Conservation (phyloP, 2,113 vertebrate genomes). For the Tonatia bakeri region DNA sequence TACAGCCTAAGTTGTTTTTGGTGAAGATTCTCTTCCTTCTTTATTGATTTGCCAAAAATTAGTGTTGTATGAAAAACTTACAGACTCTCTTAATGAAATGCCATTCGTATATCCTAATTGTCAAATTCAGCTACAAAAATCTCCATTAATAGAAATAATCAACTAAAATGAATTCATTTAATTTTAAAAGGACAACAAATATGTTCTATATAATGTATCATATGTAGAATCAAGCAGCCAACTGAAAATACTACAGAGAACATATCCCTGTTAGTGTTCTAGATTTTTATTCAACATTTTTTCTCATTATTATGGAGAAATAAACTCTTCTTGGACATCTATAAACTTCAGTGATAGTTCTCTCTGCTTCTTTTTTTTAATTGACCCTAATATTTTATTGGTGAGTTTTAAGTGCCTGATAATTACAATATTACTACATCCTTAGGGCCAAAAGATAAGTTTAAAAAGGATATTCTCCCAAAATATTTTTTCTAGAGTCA, state of each 20-base stretch:
- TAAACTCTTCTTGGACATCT: not conserved
- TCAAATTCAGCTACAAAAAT: slow-evolving; percentile 10
- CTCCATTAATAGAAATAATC: not conserved
- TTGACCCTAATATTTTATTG: no score
- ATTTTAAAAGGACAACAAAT: not conserved
- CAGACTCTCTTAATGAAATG: not conserved
- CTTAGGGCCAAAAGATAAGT: no score
- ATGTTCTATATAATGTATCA: not conserved
- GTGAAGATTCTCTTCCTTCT: not conserved
- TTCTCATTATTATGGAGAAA: not conserved
- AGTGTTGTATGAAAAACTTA: not conserved
- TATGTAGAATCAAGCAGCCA: not conserved
- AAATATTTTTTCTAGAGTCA: no score
- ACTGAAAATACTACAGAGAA: not conserved
- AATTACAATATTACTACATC: no score
- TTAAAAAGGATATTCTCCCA: no score
- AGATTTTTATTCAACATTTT: not conserved
- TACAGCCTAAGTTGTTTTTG: not conserved
- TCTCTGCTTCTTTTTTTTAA: not conserved
- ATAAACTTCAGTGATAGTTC: not conserved
- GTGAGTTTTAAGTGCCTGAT: no score
- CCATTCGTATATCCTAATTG: not conserved
- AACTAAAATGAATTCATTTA: not conserved
- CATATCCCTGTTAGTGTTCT: not conserved
- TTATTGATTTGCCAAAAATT: not conserved